Evolutionary conservation across 2,113 vertebrate species (phyloP), one percentile per base, ranked within the genome.

Genomic region (Lutjanus erythropterus): DNA sequence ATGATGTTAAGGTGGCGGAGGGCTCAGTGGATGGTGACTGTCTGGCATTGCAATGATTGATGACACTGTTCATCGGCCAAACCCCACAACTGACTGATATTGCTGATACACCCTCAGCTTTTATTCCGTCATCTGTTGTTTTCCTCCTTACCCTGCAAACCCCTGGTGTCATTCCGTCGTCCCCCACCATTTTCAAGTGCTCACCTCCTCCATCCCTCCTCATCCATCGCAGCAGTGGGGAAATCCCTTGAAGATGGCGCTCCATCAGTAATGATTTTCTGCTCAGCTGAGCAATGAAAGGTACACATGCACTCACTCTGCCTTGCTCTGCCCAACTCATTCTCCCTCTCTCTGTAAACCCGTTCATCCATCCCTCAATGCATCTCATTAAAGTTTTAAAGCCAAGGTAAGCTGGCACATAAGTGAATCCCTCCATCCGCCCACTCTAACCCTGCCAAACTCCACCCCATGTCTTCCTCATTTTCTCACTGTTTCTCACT

Each of bases 231-330:
- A 82, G 71, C 71, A 47, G 69, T 21, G 33, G 93, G 90, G 91
- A 92, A 92, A 85, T 90, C 92, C 92, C 91, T 89, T 85, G 80
- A 91, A 91, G 78, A 93, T 86, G 86, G 86, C 33, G 59, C 81
- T 92, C 89, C 76, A 92, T 93, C 91, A 90, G 88, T 91, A 88
- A 89, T 88, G 86, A 94, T 94, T 94, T 94, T 93, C 91, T 89
- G 92, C 92, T 92, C 87, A 80, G 79, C 79, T 88, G 91, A 89
- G 78, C 90, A 78, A 85, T 84, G 87, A 85, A 86, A 90, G 78
- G 73, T 75, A 75, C 83, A 83, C 87, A 84, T 86, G 77, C 85
- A 85, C 79, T 84, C 83, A 64, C 25, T 74, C 66, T 41, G 61
- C 78, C 52, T 80, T 29, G 31, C 82, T 78, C 84, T 55, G 55